Evolutionary conservation across 1,140 invertebrate genomes (phyloP).

Genomic region (Halesus radiatus): DNA sequence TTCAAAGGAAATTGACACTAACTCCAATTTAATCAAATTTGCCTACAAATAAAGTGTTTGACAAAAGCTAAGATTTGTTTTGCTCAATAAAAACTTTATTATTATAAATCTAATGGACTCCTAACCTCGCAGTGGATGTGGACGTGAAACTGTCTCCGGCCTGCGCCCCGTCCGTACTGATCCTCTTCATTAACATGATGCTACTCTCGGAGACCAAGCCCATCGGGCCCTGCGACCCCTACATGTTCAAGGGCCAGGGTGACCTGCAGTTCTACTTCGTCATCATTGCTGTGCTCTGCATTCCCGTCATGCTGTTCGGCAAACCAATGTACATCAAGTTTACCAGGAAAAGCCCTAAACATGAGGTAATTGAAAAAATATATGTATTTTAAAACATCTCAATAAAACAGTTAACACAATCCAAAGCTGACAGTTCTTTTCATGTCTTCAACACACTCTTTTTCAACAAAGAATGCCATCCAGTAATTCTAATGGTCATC

Average conservation of each 20-base stretch:
- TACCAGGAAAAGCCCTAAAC: slow-evolving; percentile 51
- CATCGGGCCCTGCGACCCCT: slow-evolving; percentile 68
- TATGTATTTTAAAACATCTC: not conserved
- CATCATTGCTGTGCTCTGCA: slow-evolving; percentile 82
- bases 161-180: slow-evolving; percentile 91
- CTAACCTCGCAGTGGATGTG: not conserved
- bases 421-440: no score
- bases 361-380: slow-evolving; percentile 32
- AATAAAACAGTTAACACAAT: no score
- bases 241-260: slow-evolving; percentile 82
- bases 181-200: slow-evolving; percentile 95
- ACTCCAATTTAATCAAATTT: no score
- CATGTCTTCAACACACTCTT: no score
- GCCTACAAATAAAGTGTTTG: no score
- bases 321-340: slow-evolving; percentile 86
- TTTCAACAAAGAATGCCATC: no score
- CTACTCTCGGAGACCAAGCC: slow-evolving; percentile 74
- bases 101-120: no score
- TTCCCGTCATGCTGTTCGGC: slow-evolving; percentile 93
- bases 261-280: slow-evolving; percentile 82
- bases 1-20: no score
- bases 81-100: no score
- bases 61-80: no score
- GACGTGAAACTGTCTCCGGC: slow-evolving; percentile 62
- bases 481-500: no score